Base-by-base conservation (phyloP, 2,797 vertebrate genomes). In the Crax fasciolata region DNA sequence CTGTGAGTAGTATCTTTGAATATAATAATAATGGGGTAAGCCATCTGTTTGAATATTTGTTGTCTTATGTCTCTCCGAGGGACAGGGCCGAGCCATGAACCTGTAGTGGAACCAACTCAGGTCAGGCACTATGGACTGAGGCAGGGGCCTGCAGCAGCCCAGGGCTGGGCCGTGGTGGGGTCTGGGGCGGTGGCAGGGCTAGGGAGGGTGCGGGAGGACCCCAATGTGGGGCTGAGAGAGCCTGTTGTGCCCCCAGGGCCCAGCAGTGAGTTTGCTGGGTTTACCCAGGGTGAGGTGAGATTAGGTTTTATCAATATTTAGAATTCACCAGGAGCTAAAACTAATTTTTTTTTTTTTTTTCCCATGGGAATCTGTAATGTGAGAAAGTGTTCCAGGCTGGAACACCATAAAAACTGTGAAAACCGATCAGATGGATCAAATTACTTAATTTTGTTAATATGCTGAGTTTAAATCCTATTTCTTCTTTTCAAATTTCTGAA, bases 1-100 rank as follows among this genome's bases (percentile, higher is more conserved):
- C 98, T 99, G 99, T 99, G 95, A 99, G 99, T 99, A 99, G 7
- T 6, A 25, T 23, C 11, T 93, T 83, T 1, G 3, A 28, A 67
- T 87, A 23, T 38, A 12, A 39, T 39, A 28, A 13, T 23, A 4
- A 11, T 58, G 39, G 25, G 52, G 11, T 39, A 23, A 65, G 5
- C 7, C 54, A 79, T 3, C 9, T 44, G 43, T 24, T 9, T 23
- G 19, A 11, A 5, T 70, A 0, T 75, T 55, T 81, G 17, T 84
- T 3, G 1, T 46, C 23, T 49, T 89, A 43, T 62, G 32, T 32
- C 19, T 13, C 9, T 41, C 23, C 3, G 8, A 24, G 66, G 38
- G 28, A 16, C 18, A 49, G 59, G 39, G 32, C n/a, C 17, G 19
- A 35, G 48, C 5, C 49, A 12, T 11, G 30, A 43, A 14, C 10